phyloP scores from a whole-genome alignment of 1,140 invertebrate species.

The Atta colombica region DNA sequence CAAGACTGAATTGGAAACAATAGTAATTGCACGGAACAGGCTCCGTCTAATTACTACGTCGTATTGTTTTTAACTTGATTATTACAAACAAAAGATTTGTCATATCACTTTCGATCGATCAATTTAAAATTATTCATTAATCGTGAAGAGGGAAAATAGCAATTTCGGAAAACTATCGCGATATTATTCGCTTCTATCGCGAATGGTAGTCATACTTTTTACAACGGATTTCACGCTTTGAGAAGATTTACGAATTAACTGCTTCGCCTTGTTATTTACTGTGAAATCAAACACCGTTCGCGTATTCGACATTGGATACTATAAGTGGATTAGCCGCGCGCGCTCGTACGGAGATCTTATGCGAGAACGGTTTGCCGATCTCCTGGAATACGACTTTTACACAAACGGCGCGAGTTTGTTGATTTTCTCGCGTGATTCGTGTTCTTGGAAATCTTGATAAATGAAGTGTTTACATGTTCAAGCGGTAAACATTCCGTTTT shows the following conservation, averaged over 20 bases:
- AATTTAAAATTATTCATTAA: background rate
- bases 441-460: conserved; percentile 40
- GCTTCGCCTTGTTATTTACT: conserved; percentile 79
- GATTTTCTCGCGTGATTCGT: conserved; percentile 26
- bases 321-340: conserved; percentile 82
- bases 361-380: conserved; percentile 66
- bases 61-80: background rate
- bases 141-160: background rate
- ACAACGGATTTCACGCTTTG: conserved; percentile 77
- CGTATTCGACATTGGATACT: conserved; percentile 83
- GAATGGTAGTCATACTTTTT: conserved; percentile 69
- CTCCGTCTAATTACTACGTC: conserved; percentile 37
- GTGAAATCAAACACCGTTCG: conserved; percentile 81
- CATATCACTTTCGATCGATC: background rate
- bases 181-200: conserved; percentile 24
- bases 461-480: conserved; percentile 25
- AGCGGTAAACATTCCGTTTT: conserved; percentile 2
- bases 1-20: conserved; percentile 49
- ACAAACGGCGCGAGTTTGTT: conserved; percentile 15
- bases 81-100: background rate
- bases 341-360: conserved; percentile 57
- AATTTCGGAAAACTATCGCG: background rate
- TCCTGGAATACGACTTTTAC: conserved; percentile 40
- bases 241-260: conserved; percentile 82
- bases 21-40: conserved; percentile 51